Base-by-base conservation (phyloP, 2,113 vertebrate genomes). In the Smithornis capensis region DNA sequence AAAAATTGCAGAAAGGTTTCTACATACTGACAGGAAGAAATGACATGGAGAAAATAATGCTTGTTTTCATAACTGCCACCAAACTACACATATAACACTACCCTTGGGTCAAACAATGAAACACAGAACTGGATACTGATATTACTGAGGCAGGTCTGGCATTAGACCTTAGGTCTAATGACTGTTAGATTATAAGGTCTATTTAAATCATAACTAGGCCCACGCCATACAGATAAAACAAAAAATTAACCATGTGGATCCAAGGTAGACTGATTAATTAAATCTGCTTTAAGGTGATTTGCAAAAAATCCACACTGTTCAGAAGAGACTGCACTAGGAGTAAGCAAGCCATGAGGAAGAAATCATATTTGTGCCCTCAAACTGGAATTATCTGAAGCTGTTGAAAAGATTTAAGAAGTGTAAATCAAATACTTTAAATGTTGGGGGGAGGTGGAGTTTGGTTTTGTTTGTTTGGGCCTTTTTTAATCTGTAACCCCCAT, bases 61-160 rank as follows among this genome's bases (percentile, higher is more conserved):
- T 76, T 55, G 16, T 68, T 73, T 40, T 16, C 1, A 0, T 4
- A 44, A 49, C 8, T 35, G 56, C 14, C 55, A 45, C 16, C 23
- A 38, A 44, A n/a, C 57, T 10, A 12, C 8, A 55, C 0, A 0
- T 10, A 1, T 9, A 81, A 40, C 8, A 4, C 11, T 7, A 22
- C 8, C 22, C 29, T 21, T 6, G 15, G 10, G 10, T 75, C 64
- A 76, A 35, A 44, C 5, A 38, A 16, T 60, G 44, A 63, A 60
- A 24, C 0, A 75, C 14, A 81, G 38, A 79, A 59, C 7, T 12
- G 35, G 47, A 22, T n/a, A 33, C 15, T 9, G 42, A 67, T 25
- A 68, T 38, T 42, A 37, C 19, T 18, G 13, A 10, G 23, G 42
- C 45, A 82, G 8, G n/a, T n/a, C n/a, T 10, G 12, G 19, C 11